Base-by-base conservation (phyloP, 2,888 invertebrate species). In the Brachyptera putata region DNA sequence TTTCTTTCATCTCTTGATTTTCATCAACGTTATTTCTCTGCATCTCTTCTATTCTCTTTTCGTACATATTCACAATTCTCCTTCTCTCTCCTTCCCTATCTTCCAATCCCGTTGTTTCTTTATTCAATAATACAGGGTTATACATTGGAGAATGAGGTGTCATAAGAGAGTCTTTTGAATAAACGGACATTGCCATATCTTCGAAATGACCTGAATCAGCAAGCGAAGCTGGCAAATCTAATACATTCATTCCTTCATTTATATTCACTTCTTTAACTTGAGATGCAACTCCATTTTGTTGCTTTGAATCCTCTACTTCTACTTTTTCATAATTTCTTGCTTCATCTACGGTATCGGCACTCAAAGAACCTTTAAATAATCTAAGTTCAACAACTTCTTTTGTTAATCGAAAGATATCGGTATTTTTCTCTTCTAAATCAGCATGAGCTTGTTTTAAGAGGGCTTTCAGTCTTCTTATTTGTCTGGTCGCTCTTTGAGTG, bases 161-260 rank as follows among this genome's bases (percentile, higher is more conserved):
- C n/a, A 49, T 25, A 49, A 53, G 55, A 11, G 85, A 85, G 70
- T 88, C 89, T 75, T 87, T 89, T 60, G 88, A 88, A 74, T 87
- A 85, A 9, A 88, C 78, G 58, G 88, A 87, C 56, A 88, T 87
- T 68, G 84, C 84, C 16, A 85, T 84, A 75, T 91, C 91, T 73
- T 92, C 92, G 74, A 87, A 91, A 76, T 91, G 89, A 43, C 92
- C 92, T 5, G 91, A 91, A 75, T 91, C 91, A 58, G 89, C 87
- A 70, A 89, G 85, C 25, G 91, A 91, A 65, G 85, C 84, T 68
- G 85, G 85, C 79, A 87, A 82, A 71, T 89, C 87, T 18, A 66
- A 67, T 13, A 67, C 58, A 76, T 77, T 61, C 77, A 69, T 79
- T 78, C 65, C 74, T 80, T 63, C 80, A 69, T 30, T 79, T 18